Percentiles rank a stretch among this genome's conserved stretches.
phyloP scores from a whole-genome alignment of 2,797 vertebrate species.

The Atherinosoma microstoma region DNA sequence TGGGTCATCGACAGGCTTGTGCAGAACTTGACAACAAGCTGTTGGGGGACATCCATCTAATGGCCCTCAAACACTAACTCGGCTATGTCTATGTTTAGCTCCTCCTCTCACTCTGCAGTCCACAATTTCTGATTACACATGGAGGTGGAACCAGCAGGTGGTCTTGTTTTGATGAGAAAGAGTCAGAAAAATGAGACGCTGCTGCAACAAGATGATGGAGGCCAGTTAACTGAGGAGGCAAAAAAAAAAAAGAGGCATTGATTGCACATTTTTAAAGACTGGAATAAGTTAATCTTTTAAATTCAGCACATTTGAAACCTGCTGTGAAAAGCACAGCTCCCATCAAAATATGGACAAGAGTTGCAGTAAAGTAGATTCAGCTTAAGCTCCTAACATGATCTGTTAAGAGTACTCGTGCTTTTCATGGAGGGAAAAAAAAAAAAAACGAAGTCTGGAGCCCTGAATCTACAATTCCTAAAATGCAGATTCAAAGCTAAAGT shows the following conservation, averaged over 20 bases:
- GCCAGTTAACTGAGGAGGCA: not conserved
- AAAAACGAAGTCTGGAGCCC: not conserved
- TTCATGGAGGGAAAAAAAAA: not conserved
- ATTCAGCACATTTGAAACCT: not conserved
- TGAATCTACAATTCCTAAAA: not conserved
- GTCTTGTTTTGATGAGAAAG: not conserved
- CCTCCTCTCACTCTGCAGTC: too few relatives aligned
- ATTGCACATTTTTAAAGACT: too few relatives aligned
- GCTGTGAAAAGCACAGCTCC: too few relatives aligned
- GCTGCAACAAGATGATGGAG: not conserved
- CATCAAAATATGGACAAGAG: not conserved
- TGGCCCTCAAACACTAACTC: too few relatives aligned
- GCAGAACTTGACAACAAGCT: too few relatives aligned
- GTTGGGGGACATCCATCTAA: too few relatives aligned
- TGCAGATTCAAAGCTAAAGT: not conserved
- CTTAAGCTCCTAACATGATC: not conserved
- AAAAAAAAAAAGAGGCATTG: too few relatives aligned
- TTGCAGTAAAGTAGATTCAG: not conserved
- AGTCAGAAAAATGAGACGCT: not conserved
- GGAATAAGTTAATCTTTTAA: not conserved
- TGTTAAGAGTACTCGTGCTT: not conserved
- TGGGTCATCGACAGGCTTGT: too few relatives aligned
- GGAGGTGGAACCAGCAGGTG: not conserved
- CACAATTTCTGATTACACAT: too few relatives aligned
- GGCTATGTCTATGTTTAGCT: too few relatives aligned